Evolutionary conservation across 2,113 vertebrate genomes (phyloP).

Genomic region (Grammomys surdaster): DNA sequence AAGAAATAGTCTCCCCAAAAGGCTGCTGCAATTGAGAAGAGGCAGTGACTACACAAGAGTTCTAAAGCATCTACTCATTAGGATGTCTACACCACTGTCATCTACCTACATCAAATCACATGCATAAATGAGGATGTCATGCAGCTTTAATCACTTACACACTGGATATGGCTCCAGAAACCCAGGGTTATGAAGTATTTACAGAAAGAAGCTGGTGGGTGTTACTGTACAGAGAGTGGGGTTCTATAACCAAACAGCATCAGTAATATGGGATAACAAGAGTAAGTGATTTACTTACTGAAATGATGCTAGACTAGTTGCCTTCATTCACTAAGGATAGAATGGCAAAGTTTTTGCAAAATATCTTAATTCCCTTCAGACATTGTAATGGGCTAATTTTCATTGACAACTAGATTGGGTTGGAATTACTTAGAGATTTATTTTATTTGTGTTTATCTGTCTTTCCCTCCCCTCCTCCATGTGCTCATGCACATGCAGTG

Average conservation of each 20-base stretch:
- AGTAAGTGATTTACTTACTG: neutral
- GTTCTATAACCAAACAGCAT: neutral
- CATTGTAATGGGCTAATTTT: neutral
- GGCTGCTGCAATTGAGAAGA: neutral
- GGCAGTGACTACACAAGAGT: neutral
- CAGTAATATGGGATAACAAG: neutral
- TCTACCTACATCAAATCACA: neutral
- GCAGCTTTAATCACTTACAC: neutral
- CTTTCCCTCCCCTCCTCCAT: neutral
- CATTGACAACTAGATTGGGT: neutral
- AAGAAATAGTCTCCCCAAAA: neutral
- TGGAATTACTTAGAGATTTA: neutral
- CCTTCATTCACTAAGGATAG: neutral
- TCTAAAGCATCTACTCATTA: neutral
- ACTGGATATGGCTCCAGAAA: neutral
- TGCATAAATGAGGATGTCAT: neutral
- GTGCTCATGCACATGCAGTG: neutral
- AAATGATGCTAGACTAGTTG: neutral
- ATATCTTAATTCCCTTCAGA: neutral
- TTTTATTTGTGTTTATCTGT: neutral
- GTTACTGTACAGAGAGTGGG: neutral
- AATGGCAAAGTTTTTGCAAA: neutral
- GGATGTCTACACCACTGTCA: neutral
- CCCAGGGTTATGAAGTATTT: neutral
- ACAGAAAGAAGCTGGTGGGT: neutral